Evolutionary conservation across 30 jellyfish, hydroid and myxozoan species (phyloP).

Genomic region (Rhopilema esculentum): DNA sequence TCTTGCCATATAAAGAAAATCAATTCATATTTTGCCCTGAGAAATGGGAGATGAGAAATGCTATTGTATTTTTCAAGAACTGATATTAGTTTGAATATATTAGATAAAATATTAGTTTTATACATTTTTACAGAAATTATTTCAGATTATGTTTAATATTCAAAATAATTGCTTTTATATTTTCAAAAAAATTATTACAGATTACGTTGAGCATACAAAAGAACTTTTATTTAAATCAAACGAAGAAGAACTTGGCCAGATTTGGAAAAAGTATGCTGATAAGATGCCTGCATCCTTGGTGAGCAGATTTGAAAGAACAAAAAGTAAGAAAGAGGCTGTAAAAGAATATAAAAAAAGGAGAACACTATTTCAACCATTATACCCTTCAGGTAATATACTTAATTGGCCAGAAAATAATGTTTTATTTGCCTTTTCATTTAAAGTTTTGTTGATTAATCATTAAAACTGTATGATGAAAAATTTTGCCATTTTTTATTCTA

Average conservation of each 20-base stretch:
- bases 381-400: neutral
- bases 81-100: neutral
- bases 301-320: neutral
- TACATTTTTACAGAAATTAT: neutral
- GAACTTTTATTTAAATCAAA: neutral
- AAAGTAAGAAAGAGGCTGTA: neutral
- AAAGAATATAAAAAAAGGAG: neutral
- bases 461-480: neutral
- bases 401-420: neutral
- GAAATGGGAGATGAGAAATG: neutral
- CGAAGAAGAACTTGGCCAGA: neutral
- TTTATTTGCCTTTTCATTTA: neutral
- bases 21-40: neutral
- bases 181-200: neutral
- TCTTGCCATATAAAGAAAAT: neutral
- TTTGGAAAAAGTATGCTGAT: neutral
- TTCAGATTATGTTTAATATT: neutral
- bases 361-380: neutral
- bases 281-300: neutral
- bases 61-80: neutral
- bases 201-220: neutral
- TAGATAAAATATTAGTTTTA: neutral
- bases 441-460: neutral
- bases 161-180: neutral
- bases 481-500: neutral